Base-by-base conservation (phyloP, 30 jellyfish, hydroid and myxozoan genomes). In the Aurelia aurita region DNA sequence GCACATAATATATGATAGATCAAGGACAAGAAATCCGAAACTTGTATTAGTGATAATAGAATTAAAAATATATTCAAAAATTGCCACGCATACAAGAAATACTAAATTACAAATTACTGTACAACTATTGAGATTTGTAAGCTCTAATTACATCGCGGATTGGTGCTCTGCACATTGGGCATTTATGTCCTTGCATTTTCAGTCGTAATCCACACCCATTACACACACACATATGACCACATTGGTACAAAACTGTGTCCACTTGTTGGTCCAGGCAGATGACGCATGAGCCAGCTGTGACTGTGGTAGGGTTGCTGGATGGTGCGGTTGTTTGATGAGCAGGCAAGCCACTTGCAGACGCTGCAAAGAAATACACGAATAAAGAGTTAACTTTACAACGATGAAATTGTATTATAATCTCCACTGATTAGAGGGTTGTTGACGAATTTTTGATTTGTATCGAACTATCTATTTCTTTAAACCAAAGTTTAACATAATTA, bases 131-230 rank as follows among this genome's bases (percentile, higher is more conserved):
- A 12, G 93, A 51, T 69, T 85, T 89, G 34, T 84, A 91, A 5
- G 98, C 93, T 13, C 96, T 72, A 29, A 91, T 71, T 14, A 91
- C 96, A 79, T 91, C 98, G 22, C 77, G 85, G 32, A 91, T 91
- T 10, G 98, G 96, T 22, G 98, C 98, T 46, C 98, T 85, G 44
- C 98, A 91, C 87, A 91, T 71, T 3, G 98, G 98, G 90, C 98
- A 91, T 21, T 61, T 70, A 45, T 91, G 98, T 59, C 98, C 96
- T 25, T 91, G 82, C 84, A 79, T 79, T 72, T 91, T 91, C 66
- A 91, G 35, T 46, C 79, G 98, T 57, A 91, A n/a, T 13, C 96
- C 98, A 72, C 98, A 91, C 1, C 81, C 29, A 34, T 65, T 63
- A 66, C 98, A 91, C 3, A 82, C 98, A 79, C 98, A 91, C 93